Evolutionary conservation across 2,888 invertebrate species (phyloP), one percentile per base, ranked within the genome.

Genomic region (Heliconius sara): DNA sequence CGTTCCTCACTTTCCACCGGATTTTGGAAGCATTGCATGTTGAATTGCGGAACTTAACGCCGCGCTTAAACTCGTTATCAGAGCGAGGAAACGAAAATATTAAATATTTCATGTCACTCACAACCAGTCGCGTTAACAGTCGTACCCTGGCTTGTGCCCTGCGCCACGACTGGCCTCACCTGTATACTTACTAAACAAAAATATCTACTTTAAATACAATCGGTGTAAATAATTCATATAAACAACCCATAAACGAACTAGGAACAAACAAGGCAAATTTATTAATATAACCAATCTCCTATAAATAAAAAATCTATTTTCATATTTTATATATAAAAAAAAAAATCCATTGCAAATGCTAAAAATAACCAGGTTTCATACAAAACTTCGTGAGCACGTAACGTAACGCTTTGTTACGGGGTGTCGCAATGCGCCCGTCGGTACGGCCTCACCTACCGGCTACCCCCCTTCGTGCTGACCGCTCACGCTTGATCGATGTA

Each of bases 391-490:
- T 16, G n/a, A 60, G 73, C 57, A 81, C 71, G 75, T 79, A 63
- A 79, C 67, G 75, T 79, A 52, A 79, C 63, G 75, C 79, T 66
- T 79, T 60, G 60, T 66, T 52, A 77, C 80, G 71, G 67, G 73
- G 76, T 81, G 81, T 72, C 81, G 81, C 81, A 81, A 75, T 81
- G 81, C 81, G 76, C 77, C 66, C 75, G 67, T 72, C 76, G 79
- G 72, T 77, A 74, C 79, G 77, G 74, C 47, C 74, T 73, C 74
- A 19, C 73, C 57, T 19, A 16, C 57, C 47, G 47, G 19, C 70
- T 63, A 77, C 78, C 80, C 76, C 72, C 71, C 76, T 67, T 76
- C 65, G 27, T 60, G 66, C 73, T 79, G 79, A 74, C 73, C 73
- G 76, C 63, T 68, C 68, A 63, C 39, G 77, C 74, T 79, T 79